Conservation (phyloP, 2,888 invertebrate genomes). For the Crossocerus cetratus region DNA sequence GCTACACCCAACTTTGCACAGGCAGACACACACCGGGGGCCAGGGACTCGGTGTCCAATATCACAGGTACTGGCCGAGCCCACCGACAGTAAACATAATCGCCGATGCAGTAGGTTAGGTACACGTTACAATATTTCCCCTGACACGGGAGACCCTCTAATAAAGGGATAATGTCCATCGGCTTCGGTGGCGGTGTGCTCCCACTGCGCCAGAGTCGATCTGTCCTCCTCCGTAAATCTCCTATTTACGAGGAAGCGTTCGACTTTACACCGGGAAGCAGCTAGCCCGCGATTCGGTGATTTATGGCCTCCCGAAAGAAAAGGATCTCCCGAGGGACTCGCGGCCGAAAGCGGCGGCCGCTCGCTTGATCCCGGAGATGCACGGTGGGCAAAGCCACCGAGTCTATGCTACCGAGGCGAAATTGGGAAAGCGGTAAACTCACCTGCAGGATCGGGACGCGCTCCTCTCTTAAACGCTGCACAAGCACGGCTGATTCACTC, state of each 20-base stretch:
- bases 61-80: background rate
- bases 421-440: slow-evolving; percentile 37
- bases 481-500: slow-evolving; percentile 21
- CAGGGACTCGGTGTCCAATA: background rate
- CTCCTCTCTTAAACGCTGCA: slow-evolving; percentile 32
- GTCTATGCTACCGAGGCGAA: slow-evolving; percentile 5
- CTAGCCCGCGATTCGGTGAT: no score
- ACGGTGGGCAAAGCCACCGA: no score
- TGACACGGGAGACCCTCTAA: no score
- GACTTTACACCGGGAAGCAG: no score
- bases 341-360: no score
- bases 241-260: no score
- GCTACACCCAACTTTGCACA: background rate
- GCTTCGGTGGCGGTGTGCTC: no score
- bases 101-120: slow-evolving; percentile 14
- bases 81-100: slow-evolving; percentile 10
- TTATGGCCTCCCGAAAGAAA: background rate
- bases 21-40: background rate
- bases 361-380: no score
- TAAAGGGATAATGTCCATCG: no score
- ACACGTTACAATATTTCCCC: background rate
- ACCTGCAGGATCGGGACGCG: slow-evolving; percentile 40
- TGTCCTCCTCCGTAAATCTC: no score
- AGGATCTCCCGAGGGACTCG: background rate
- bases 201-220: no score